Evolutionary conservation across 2,888 invertebrate genomes (phyloP).

Genomic region (Chaetogeoica ovagalla): DNA sequence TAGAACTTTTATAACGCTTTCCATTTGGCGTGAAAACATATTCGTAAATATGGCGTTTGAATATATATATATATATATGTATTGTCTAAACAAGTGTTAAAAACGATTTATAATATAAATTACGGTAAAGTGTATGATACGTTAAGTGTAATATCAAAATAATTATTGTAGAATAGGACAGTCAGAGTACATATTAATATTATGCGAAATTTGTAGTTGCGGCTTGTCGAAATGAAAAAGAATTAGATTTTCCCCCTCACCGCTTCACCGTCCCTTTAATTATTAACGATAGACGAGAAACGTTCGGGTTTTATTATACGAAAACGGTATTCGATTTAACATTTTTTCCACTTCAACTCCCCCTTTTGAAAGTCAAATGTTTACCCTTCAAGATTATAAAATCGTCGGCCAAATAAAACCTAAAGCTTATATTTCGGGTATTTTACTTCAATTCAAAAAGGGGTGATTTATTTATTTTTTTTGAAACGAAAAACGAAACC

Average conservation of each 20-base stretch:
- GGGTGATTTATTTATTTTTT: slow-evolving; percentile 19
- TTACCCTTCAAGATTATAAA: slow-evolving; percentile 47
- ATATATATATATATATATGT: no score
- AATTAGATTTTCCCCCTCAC: not conserved
- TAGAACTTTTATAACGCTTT: not conserved
- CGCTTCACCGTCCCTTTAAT: not conserved
- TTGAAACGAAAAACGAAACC: not conserved
- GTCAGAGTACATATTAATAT: no score
- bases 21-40: not conserved
- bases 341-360: slow-evolving; percentile 39
- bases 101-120: not conserved
- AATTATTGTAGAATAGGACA: no score
- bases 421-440: slow-evolving; percentile 22
- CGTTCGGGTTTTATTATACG: not conserved
- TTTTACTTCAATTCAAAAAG: slow-evolving; percentile 38
- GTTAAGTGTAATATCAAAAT: no score
- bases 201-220: no score
- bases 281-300: not conserved
- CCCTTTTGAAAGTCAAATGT: slow-evolving; percentile 41
- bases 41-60: not conserved
- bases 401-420: slow-evolving; percentile 41
- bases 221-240: not conserved
- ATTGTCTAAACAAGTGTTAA: not conserved
- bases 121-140: no score
- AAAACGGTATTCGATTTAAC: slow-evolving; percentile 35